Evolutionary conservation across 2,888 invertebrate species (phyloP), one percentile per base, ranked within the genome.

Genomic region (Caenorhabditis wallacei): DNA sequence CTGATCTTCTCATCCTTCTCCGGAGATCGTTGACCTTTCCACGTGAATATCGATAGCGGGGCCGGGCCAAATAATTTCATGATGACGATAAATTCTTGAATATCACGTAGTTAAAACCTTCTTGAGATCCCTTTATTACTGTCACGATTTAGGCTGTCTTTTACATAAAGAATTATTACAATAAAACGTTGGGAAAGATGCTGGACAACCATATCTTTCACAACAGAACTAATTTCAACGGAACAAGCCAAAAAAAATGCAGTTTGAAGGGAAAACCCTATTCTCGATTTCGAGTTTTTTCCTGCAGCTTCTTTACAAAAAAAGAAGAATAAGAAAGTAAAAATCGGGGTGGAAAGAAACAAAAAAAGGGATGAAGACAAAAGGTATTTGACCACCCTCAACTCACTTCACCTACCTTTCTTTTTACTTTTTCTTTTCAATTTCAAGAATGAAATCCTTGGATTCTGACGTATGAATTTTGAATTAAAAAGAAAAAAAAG

Each of bases 341-440:
- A 43, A 71, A 20, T 48, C 30, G 43, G 20, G 13, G 43, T 37
- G 40, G 48, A 71, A 56, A 71, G 59, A 59, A 56, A 71, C 40
- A 71, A 48, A 72, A 59, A 61, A 46, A 35, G 46, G 35, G 20
- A 69, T 16, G 26, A 57, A 57, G 30, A 70, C 57, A 70, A 57
- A 56, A 43, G 69, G 30, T 43, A 35, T 16, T 54, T 18, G 53
- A 51, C 53, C 66, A 66, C 66, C 66, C 66, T 53, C 53, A 66
- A 53, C 48, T 66, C 51, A 24, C 46, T 18, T n/a, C 24, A 64
- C 26, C 48, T 30, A 30, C 46, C 13, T 63, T 48, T 30, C 48
- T 46, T 20, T 35, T 26, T 26, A 46, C 63, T n/a, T 43, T 64
- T 46, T 5, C n/a, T 64, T 64, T 53, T 11, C 7, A 53, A 53